Conservation (phyloP, 2,888 invertebrate species). For the Cartodere bifasciata region DNA sequence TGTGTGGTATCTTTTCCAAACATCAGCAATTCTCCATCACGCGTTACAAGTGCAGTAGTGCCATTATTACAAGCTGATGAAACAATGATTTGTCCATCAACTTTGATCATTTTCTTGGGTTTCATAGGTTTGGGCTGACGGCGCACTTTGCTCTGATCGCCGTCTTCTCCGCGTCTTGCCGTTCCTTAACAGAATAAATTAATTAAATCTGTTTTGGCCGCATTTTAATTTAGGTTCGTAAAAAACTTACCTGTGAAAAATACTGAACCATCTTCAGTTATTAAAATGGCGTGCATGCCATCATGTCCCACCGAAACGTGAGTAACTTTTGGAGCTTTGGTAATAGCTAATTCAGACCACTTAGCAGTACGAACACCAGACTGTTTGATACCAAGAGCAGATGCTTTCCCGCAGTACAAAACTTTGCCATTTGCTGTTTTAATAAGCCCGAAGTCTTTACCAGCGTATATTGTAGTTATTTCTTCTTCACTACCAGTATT, state of each 20-base stretch:
- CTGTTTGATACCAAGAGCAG: slow-evolving; percentile 72
- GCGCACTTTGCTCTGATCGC: slow-evolving; percentile 64
- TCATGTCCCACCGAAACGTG: slow-evolving; percentile 89
- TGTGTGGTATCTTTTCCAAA: slow-evolving; percentile 89
- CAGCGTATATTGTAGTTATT: slow-evolving; percentile 60
- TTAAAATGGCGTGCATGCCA: slow-evolving; percentile 77
- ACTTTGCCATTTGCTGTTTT: slow-evolving; percentile 78
- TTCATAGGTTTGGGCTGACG: slow-evolving; percentile 82
- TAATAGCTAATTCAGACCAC: slow-evolving; percentile 50
- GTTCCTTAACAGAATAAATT: slow-evolving; percentile 47
- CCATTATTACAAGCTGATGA: slow-evolving; percentile 90
- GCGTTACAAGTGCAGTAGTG: slow-evolving; percentile 83
- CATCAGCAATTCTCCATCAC: slow-evolving; percentile 81
- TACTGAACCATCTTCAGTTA: slow-evolving; percentile 87
- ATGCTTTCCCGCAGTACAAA: slow-evolving; percentile 77
- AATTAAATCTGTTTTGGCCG: too few species aligned
- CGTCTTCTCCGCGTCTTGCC: slow-evolving; percentile 86
- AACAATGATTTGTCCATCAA: slow-evolving; percentile 72
- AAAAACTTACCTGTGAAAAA: slow-evolving; percentile 49
- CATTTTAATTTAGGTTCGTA: background rate
- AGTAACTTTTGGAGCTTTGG: slow-evolving; percentile 58
- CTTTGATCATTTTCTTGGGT: slow-evolving; percentile 83
- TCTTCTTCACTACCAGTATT: slow-evolving; percentile 56
- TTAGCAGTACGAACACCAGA: slow-evolving; percentile 39
- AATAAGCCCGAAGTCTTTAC: slow-evolving; percentile 82